Percentiles rank a stretch among this genome's conserved stretches.
Conservation (phyloP, 2,888 invertebrate genomes). For the Spisula subtruncata region DNA sequence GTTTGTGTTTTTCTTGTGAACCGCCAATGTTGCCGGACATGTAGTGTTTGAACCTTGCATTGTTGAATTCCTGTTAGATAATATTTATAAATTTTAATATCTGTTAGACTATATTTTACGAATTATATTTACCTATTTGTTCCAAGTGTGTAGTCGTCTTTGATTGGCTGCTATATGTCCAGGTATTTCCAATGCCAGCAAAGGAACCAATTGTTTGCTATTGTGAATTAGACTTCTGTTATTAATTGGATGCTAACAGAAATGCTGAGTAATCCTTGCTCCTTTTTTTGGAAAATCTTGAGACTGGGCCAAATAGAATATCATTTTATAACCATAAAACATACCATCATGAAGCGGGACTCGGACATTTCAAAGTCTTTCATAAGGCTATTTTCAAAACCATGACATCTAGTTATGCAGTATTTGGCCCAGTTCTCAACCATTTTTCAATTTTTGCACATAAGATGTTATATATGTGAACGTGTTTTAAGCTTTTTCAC, state of each 20-base stretch:
- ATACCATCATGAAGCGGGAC: conserved; percentile 43
- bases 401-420: neutral
- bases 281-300: conserved; percentile 21
- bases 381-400: neutral
- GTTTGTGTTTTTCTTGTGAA: conserved; percentile 4
- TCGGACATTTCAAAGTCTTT: conserved; percentile 11
- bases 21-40: neutral
- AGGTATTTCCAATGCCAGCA: conserved; percentile 12
- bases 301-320: conserved; percentile 19
- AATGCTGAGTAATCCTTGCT: neutral
- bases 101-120: conserved; percentile 11
- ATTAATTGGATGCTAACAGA: neutral
- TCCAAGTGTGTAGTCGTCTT: conserved; percentile 3
- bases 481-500: neutral
- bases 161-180: conserved; percentile 7
- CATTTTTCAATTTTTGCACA: conserved; percentile 19
- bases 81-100: conserved; percentile 19
- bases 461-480: neutral
- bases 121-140: conserved; percentile 21
- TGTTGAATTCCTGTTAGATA: conserved; percentile 26
- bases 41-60: conserved; percentile 22
- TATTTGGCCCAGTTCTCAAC: conserved; percentile 36
- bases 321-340: neutral
- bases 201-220: neutral
- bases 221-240: neutral